Evolutionary conservation across 2,888 invertebrate genomes (phyloP).

Genomic region (Dasypolia templi): DNA sequence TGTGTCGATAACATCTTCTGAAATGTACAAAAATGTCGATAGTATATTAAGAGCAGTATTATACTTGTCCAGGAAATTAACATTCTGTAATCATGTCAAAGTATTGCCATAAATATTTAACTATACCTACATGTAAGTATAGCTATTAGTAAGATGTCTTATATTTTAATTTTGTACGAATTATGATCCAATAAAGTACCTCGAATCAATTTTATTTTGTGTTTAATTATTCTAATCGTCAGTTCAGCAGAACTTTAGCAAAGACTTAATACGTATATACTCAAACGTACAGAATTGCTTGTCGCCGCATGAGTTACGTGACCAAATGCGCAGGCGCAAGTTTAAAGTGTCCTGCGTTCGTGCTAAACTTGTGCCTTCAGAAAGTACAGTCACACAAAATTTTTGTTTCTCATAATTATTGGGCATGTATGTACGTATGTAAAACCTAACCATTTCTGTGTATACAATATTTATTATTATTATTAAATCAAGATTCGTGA

Average conservation of each 20-base stretch:
- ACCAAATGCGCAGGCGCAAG: slow-evolving; percentile 8
- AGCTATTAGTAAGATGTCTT: slow-evolving; percentile 10
- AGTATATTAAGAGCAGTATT: slow-evolving; percentile 6
- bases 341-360: background rate
- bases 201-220: slow-evolving; percentile 32
- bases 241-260: background rate
- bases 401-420: background rate
- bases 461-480: too few relatives aligned
- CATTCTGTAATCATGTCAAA: slow-evolving; percentile 13
- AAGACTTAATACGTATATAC: too few relatives aligned
- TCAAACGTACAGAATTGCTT: background rate
- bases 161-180: slow-evolving; percentile 54
- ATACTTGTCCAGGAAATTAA: slow-evolving; percentile 7
- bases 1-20: slow-evolving; percentile 1
- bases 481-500: background rate
- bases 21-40: slow-evolving; percentile 50
- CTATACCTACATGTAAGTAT: slow-evolving; percentile 16
- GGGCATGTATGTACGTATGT: too few relatives aligned
- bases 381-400: background rate
- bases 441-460: too few relatives aligned
- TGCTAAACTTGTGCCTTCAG: background rate
- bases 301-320: background rate
- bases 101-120: slow-evolving; percentile 56
- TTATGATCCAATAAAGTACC: slow-evolving; percentile 70
- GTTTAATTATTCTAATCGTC: slow-evolving; percentile 9